Percentiles rank a stretch among this genome's conserved stretches.
Evolutionary conservation across 2,797 vertebrate genomes (phyloP).

Genomic region (Gymnodraco acuticeps): DNA sequence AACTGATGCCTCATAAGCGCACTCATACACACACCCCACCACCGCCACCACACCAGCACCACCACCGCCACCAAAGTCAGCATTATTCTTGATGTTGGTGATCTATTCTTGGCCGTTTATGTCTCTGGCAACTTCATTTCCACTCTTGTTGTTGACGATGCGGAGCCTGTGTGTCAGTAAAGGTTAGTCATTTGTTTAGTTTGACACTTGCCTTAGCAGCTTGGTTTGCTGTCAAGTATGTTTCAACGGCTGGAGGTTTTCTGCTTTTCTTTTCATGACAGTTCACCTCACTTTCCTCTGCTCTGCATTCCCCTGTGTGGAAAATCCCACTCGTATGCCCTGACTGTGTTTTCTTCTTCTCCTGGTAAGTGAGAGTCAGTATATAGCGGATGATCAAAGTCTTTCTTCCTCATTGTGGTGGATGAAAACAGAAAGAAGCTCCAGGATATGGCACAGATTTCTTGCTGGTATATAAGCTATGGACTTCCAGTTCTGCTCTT

Average conservation of each 20-base stretch:
- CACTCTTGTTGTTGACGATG: conserved; percentile 52
- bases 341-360: conserved; percentile 52
- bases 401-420: conserved; percentile 55
- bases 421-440: conserved; percentile 54
- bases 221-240: conserved; percentile 58
- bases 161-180: conserved; percentile 50
- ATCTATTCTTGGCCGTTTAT: conserved; percentile 44
- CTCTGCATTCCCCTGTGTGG: conserved; percentile 50
- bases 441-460: conserved; percentile 59
- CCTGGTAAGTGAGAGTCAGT: conserved; percentile 52
- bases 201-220: conserved; percentile 62
- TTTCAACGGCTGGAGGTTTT: conserved; percentile 51
- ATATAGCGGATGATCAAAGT: conserved; percentile 75
- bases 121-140: conserved; percentile 60
- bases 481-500: conserved; percentile 29
- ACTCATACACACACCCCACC: conserved; percentile 12
- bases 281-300: conserved; percentile 63
- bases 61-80: conserved; percentile 38
- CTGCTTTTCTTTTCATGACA: conserved; percentile 41
- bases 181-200: conserved; percentile 62
- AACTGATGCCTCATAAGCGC: conserved; percentile 22
- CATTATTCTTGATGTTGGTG: conserved; percentile 52
- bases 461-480: conserved; percentile 40
- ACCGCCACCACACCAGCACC: no score
- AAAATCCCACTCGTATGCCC: conserved; percentile 44